Evolutionary conservation across 2,797 vertebrate genomes (phyloP).

Genomic region (Epinephelus malabaricus): DNA sequence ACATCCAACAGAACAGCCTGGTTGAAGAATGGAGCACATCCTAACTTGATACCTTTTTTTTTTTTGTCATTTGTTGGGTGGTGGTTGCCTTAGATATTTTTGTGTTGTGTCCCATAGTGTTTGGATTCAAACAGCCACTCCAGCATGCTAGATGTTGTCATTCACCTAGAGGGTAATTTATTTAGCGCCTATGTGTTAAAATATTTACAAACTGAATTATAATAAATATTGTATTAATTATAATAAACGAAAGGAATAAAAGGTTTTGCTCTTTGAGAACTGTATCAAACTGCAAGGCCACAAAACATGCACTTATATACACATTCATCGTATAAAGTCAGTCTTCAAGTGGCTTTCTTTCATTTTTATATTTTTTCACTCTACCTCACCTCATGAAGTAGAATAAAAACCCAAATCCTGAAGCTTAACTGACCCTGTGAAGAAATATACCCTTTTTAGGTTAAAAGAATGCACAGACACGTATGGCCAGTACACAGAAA

Average conservation of each 20-base stretch:
- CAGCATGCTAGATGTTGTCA: background rate
- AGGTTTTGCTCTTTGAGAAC: slow-evolving; percentile 2
- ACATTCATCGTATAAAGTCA: background rate
- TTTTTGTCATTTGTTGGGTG: background rate
- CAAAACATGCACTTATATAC: background rate
- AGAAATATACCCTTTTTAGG: background rate
- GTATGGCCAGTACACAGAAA: background rate
- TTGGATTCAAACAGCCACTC: background rate
- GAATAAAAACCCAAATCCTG: background rate
- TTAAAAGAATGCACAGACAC: background rate
- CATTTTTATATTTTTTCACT: background rate
- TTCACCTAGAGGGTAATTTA: background rate
- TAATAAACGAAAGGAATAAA: background rate
- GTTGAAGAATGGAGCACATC: too few species aligned
- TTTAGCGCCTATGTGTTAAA: background rate
- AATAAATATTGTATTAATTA: background rate
- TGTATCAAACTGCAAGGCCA: background rate
- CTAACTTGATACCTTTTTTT: background rate
- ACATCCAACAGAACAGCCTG: too few species aligned
- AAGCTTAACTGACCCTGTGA: slow-evolving; percentile 8
- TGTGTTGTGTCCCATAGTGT: too few species aligned
- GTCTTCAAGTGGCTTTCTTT: background rate
- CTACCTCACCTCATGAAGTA: background rate
- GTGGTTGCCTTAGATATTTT: background rate
- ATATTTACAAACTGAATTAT: background rate